Evolutionary conservation across 2,113 vertebrate species (phyloP).

Genomic region (Gopherus evgoodei): DNA sequence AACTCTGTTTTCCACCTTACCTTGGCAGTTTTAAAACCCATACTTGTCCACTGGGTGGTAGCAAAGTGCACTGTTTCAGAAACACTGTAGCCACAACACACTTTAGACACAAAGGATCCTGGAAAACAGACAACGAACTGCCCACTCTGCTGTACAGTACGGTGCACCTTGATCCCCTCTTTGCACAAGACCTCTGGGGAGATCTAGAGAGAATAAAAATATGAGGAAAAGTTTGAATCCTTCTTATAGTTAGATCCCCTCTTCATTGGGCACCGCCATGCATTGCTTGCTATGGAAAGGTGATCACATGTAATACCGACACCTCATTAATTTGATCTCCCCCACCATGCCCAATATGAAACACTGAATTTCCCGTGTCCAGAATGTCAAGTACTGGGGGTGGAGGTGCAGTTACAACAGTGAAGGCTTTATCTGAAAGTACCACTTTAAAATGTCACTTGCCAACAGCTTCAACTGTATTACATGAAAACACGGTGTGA

Average conservation of each 20-base stretch:
- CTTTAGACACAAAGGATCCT: constrained; percentile 97
- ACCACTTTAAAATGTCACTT: background rate
- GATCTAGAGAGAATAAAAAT: constrained; percentile 82
- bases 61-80: constrained; percentile 99
- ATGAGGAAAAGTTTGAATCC: background rate
- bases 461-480: background rate
- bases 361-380: background rate
- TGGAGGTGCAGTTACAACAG: background rate
- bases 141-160: constrained; percentile 95
- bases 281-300: accelerated
- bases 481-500: background rate
- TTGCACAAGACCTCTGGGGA: constrained; percentile 97
- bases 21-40: constrained; percentile 98
- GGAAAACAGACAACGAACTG: constrained; percentile 99
- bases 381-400: background rate
- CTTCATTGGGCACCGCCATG: background rate
- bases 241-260: background rate
- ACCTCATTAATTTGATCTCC: accelerated
- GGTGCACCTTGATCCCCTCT: constrained; percentile 97
- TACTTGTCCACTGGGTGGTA: constrained; percentile 97
- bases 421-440: background rate
- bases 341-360: accelerated
- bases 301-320: background rate
- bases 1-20: constrained; percentile 76
- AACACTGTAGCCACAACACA: constrained; percentile 98